Percentiles rank a stretch among this genome's conserved stretches.
These are phyloP conservation scores for Dreissena polymorpha DNA, from an alignment of 1,140 invertebrate species.

Conservation along the genomic window DNA sequence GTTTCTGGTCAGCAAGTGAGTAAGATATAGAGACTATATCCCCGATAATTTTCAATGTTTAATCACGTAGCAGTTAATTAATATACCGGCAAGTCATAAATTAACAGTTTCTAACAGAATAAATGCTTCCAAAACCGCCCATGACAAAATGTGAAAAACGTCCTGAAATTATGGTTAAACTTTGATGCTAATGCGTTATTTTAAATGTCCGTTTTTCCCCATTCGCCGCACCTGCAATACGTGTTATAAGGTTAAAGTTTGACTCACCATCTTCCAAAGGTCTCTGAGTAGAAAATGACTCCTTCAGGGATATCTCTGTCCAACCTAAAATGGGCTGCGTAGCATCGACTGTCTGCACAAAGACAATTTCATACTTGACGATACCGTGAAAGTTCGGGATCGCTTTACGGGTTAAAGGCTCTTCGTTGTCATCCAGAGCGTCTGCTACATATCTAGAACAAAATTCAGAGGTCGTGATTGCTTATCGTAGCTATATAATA, in stretches of 20 bases:
- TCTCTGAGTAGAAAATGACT: background rate
- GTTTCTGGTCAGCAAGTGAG: too few relatives aligned
- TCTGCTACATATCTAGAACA: slow-evolving; percentile 7
- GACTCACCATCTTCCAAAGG: background rate
- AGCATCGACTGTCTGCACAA: background rate
- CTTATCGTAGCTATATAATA: too few relatives aligned
- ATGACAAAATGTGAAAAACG: too few relatives aligned
- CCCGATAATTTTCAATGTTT: too few relatives aligned
- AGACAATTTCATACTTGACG: slow-evolving; percentile 28
- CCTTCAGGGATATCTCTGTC: background rate
- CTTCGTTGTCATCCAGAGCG: slow-evolving; percentile 28
- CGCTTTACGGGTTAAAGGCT: background rate
- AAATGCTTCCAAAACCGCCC: too few relatives aligned
- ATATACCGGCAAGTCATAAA: too few relatives aligned
- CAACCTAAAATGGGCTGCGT: background rate
- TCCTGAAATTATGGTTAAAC: too few relatives aligned
- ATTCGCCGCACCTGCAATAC: background rate
- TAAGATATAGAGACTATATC: too few relatives aligned
- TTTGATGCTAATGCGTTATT: too few relatives aligned
- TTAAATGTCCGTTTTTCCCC: too few relatives aligned
- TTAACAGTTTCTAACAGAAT: too few relatives aligned
- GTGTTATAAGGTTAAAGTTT: background rate
- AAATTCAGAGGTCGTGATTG: background rate
- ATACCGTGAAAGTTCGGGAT: slow-evolving; percentile 42
- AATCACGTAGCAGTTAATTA: too few relatives aligned